Base-by-base conservation (phyloP, 1,140 invertebrate species). In the Drosophila arizonae region DNA sequence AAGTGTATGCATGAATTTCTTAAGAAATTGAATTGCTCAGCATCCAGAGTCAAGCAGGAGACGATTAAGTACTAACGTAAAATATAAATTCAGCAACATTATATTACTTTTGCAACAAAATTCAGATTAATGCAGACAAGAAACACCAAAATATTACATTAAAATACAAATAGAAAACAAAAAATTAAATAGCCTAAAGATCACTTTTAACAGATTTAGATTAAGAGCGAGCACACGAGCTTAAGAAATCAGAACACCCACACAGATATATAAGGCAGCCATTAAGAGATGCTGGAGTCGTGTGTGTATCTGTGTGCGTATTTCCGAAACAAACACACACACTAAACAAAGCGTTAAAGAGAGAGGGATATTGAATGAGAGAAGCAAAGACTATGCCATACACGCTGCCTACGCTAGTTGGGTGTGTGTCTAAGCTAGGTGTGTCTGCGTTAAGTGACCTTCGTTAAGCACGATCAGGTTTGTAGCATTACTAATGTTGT, bases 21-120 rank as follows among this genome's bases (percentile, higher is more conserved):
- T 51, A 76, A 71, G 81, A 86, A 86, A 86, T 67, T 52, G 60
- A 54, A 62, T 68, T 26, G 45, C 71, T 71, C 79, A 82, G 79
- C 75, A 72, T 82, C 79, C 79, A 72, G 36, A 54, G 28, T 33
- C 21, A 15, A 11, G 43, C 30, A 58, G 63, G 46, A 46, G 24
- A 39, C 54, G 11, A 28, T 17, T 17, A 64, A 50, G 24, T 13
- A 11, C 11, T 11, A 10, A 11, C 0, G n/a, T 15, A 48, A 21
- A 21, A 60, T 15, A 60, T 48, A 33, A 60, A 60, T 48, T 33
- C 28, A 21, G 17, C 57, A 6, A 8, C 24, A 60, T 48, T 33
- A 60, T 21, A 21, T 33, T 46, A 4, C 10, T 8, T 48, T 33
- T 48, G 17, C 6, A 2, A 3, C 52, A 30, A 36, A 11, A 33